These are phyloP conservation scores for Piscicola geometra DNA, from an alignment of 2,888 invertebrate genomes.

Conservation along the genomic window DNA sequence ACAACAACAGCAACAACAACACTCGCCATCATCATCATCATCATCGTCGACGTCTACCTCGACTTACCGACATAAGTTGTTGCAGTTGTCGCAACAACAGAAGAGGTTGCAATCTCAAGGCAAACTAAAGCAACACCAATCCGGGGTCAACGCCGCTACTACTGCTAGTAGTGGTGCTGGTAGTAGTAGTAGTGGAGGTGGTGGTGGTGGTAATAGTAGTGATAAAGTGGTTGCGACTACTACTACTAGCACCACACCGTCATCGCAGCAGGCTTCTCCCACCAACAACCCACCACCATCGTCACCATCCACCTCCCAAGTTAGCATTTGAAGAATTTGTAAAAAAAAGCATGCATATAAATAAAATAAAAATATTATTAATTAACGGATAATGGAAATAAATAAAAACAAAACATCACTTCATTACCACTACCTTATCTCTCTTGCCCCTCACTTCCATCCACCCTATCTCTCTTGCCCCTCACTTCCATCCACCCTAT, in stretches of 20 bases:
- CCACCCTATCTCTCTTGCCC: too few species aligned
- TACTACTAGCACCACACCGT: constrained; percentile 1
- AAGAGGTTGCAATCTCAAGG: constrained; percentile 11
- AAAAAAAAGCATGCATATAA: too few species aligned
- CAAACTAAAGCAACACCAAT: constrained; percentile 7
- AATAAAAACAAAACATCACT: too few species aligned
- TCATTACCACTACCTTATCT: too few species aligned
- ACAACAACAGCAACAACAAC: too few species aligned
- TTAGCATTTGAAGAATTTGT: too few species aligned
- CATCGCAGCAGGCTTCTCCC: constrained; percentile 14
- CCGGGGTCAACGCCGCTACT: background rate
- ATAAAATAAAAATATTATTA: too few species aligned
- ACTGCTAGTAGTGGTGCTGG: background rate
- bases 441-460: too few species aligned
- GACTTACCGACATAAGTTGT: constrained; percentile 25
- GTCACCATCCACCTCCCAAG: constrained; percentile 48
- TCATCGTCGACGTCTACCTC: background rate
- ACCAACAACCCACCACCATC: constrained; percentile 49
- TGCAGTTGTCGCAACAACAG: constrained; percentile 29
- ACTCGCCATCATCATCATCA: background rate
- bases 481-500: too few species aligned
- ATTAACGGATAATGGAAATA: too few species aligned
- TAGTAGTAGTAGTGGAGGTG: background rate
- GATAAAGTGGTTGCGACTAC: background rate
- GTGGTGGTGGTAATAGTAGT: background rate